Evolutionary conservation across 2,797 vertebrate genomes (phyloP).

Genomic region (Sarcophilus harrisii): DNA sequence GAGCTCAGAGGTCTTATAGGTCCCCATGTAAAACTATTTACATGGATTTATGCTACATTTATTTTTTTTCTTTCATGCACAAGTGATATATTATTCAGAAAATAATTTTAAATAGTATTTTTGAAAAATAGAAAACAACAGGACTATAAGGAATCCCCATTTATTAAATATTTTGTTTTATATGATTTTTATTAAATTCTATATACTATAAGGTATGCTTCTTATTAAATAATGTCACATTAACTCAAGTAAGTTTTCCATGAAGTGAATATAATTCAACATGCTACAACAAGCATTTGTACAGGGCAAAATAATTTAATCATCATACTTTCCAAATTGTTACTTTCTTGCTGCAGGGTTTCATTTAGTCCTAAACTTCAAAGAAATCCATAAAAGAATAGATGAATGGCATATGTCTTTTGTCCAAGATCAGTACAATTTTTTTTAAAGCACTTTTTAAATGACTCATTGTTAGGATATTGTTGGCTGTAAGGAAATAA

Average conservation of each 20-base stretch:
- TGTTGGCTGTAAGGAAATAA: constrained; percentile 40
- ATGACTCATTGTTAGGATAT: constrained; percentile 48
- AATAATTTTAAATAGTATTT: constrained; percentile 20
- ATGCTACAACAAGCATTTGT: constrained; percentile 60
- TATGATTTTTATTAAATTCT: constrained; percentile 8
- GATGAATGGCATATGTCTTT: constrained; percentile 34
- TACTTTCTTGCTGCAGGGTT: constrained; percentile 60
- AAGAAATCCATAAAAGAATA: constrained; percentile 40
- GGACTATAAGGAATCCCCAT: constrained; percentile 5
- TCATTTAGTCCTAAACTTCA: constrained; percentile 54
- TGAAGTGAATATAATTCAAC: constrained; percentile 57
- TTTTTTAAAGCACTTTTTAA: neutral
- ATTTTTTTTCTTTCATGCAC: neutral
- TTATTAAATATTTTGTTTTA: constrained; percentile 45
- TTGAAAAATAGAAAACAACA: constrained; percentile 5
- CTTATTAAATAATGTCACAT: constrained; percentile 61
- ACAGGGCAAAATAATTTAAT: constrained; percentile 59
- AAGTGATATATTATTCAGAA: neutral
- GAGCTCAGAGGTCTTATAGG: neutral
- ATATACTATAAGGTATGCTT: constrained; percentile 19
- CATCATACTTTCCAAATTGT: constrained; percentile 50
- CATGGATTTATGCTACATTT: constrained; percentile 4
- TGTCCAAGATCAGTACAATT: constrained; percentile 63
- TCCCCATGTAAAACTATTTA: constrained; percentile 1
- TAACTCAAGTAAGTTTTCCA: constrained; percentile 70